phyloP scores from a whole-genome alignment of 2,113 vertebrate genomes.

The Haemorhous mexicanus region DNA sequence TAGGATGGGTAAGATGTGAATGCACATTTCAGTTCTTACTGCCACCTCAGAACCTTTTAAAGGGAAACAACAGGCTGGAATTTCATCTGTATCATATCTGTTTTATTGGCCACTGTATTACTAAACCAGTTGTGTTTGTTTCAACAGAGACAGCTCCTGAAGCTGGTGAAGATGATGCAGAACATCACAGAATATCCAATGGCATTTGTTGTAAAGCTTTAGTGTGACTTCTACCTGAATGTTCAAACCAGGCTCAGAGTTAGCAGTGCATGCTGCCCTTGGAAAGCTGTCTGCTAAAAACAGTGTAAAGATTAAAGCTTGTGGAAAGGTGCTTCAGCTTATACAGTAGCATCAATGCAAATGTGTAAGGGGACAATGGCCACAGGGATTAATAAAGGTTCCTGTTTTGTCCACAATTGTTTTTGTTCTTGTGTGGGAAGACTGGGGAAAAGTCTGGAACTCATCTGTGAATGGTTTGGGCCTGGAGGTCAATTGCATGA shows the following conservation, averaged over 20 bases:
- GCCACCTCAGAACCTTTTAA: neutral
- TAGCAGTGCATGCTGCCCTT: neutral
- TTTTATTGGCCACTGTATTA: neutral
- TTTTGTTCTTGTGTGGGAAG: neutral
- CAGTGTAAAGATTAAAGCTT: neutral
- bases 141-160: neutral
- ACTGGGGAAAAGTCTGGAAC: neutral
- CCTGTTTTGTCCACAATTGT: neutral
- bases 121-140: conserved; percentile 11
- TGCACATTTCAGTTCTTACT: neutral
- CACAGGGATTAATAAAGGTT: conserved; percentile 28
- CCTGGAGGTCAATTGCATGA: neutral
- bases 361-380: neutral
- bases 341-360: neutral
- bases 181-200: neutral
- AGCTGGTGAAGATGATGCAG: neutral
- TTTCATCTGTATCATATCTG: neutral
- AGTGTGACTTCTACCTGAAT: neutral
- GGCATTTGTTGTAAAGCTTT: neutral
- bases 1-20: neutral
- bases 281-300: neutral
- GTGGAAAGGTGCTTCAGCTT: neutral
- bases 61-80: neutral
- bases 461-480: neutral
- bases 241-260: neutral